Conservation (phyloP, 2,797 vertebrate species). For the Syngnathus acus region DNA sequence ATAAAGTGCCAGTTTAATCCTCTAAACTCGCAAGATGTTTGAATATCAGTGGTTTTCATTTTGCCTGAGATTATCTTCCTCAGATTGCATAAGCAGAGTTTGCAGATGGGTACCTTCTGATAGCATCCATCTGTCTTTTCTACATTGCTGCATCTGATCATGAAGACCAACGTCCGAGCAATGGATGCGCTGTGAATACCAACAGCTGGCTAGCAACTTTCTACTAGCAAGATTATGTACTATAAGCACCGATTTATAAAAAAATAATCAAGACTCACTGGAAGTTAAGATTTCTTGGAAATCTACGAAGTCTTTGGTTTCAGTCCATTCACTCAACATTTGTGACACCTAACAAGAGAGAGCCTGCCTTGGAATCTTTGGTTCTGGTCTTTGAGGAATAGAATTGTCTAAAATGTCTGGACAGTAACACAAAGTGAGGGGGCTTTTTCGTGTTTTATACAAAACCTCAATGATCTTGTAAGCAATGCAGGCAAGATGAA, state of each 20-base stretch:
- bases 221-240: neutral
- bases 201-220: neutral
- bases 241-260: neutral
- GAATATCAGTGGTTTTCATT: neutral
- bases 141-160: neutral
- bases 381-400: neutral
- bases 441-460: too few species aligned
- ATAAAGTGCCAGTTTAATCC: neutral
- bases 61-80: neutral
- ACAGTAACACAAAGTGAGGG: too few species aligned
- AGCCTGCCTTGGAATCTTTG: too few species aligned
- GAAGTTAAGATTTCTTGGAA: neutral
- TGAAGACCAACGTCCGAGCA: slow-evolving; percentile 12
- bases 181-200: neutral
- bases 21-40: neutral
- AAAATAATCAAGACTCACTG: neutral
- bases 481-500: too few species aligned
- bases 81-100: neutral
- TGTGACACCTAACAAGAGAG: too few species aligned
- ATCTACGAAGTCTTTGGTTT: neutral
- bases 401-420: too few species aligned
- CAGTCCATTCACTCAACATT: neutral
- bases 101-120: too few species aligned
- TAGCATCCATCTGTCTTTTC: neutral
- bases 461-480: too few species aligned